Evolutionary conservation across 1,140 invertebrate genomes (phyloP).

Genomic region (Adelges cooleyi): DNA sequence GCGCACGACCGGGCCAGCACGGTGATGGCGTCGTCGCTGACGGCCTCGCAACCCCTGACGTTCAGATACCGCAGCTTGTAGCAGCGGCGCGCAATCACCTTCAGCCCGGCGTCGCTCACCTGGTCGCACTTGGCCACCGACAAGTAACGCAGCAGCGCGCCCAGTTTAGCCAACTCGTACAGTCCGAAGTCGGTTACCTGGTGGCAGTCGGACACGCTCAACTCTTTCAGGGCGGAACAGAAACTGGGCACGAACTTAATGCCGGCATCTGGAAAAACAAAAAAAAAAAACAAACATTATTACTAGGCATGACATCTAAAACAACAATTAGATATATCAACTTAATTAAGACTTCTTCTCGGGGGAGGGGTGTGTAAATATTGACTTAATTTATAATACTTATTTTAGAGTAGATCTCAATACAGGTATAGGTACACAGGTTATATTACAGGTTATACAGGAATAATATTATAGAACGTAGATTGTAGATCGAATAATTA

Average conservation of each 20-base stretch:
- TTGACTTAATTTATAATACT: too few relatives aligned
- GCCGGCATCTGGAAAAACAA: constrained; percentile 50
- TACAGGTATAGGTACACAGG: too few relatives aligned
- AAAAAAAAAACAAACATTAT: constrained; percentile 4
- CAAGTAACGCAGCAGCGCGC: constrained; percentile 67
- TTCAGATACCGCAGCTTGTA: constrained; percentile 83
- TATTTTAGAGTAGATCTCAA: too few relatives aligned
- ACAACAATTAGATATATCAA: too few relatives aligned
- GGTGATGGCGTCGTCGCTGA: constrained; percentile 78
- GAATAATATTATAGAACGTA: too few relatives aligned
- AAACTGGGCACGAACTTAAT: constrained; percentile 73
- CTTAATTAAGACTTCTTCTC: too few relatives aligned
- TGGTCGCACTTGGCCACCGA: constrained; percentile 83
- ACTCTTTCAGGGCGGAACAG: constrained; percentile 66
- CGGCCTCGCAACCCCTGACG: constrained; percentile 78
- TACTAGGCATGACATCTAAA: too few relatives aligned
- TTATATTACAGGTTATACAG: too few relatives aligned
- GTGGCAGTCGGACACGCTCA: constrained; percentile 80
- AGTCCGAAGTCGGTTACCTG: constrained; percentile 83
- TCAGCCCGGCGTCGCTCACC: constrained; percentile 67
- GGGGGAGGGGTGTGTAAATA: too few relatives aligned
- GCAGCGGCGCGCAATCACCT: constrained; percentile 76
- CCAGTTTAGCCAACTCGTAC: constrained; percentile 76
- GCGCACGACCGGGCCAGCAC: constrained; percentile 71
- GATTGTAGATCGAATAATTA: too few relatives aligned